Evolutionary conservation across 2,888 invertebrate genomes (phyloP).

Genomic region (Drosophila pegasa): DNA sequence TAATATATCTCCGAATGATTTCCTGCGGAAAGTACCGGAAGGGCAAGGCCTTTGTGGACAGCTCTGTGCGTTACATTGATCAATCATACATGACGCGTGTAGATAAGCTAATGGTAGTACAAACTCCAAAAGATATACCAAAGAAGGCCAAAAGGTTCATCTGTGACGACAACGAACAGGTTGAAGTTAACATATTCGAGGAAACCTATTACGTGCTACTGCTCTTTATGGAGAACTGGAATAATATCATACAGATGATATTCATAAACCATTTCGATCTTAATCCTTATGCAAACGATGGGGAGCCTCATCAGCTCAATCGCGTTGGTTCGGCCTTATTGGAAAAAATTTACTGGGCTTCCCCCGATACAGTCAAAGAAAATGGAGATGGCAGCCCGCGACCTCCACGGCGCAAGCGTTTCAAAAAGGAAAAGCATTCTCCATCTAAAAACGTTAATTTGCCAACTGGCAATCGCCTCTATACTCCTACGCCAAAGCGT

Average conservation of each 20-base stretch:
- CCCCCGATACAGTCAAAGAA: constrained; percentile 22
- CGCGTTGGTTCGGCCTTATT: constrained; percentile 8
- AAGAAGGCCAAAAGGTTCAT: constrained; percentile 43
- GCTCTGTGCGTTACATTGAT: constrained; percentile 28
- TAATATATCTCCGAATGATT: constrained; percentile 51
- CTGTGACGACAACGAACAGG: constrained; percentile 21
- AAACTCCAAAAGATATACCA: constrained; percentile 25
- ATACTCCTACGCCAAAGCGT: constrained; percentile 40
- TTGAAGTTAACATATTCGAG: constrained; percentile 28
- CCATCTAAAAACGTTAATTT: constrained; percentile 18
- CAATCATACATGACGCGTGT: constrained; percentile 40
- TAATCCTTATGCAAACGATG: not conserved
- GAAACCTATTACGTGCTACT: constrained; percentile 24
- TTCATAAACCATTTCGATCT: constrained; percentile 38
- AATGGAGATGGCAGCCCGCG: constrained; percentile 17
- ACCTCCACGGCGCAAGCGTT: constrained; percentile 29
- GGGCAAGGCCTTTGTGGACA: constrained; percentile 37
- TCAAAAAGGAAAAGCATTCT: constrained; percentile 26
- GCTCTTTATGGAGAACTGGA: constrained; percentile 27
- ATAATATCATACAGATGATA: constrained; percentile 8
- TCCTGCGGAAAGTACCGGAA: constrained; percentile 17
- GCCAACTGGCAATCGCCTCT: constrained; percentile 36
- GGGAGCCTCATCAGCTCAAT: constrained; percentile 16
- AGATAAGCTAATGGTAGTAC: constrained; percentile 39
- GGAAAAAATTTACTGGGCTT: constrained; percentile 34